Conservation (phyloP, 2,888 invertebrate genomes). For the Biston stratarius region DNA sequence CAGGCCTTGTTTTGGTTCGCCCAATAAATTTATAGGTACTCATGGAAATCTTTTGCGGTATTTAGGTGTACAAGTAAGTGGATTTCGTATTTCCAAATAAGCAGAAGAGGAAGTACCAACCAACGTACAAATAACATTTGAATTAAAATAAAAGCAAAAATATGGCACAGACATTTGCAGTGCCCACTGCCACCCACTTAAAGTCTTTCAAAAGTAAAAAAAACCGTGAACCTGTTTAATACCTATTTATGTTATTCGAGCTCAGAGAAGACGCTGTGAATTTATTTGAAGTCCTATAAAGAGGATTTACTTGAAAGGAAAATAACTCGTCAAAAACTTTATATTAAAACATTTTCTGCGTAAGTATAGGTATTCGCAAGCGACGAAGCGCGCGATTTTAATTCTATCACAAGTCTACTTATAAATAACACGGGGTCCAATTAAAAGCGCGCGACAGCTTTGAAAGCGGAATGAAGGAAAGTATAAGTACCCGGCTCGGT, state of each 20-base stretch:
- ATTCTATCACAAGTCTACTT: slow-evolving; percentile 84
- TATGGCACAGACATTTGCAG: slow-evolving; percentile 6
- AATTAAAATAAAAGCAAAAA: slow-evolving; percentile 22
- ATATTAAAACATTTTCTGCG: slow-evolving; percentile 74
- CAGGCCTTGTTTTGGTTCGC: no score
- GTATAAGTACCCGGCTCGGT: slow-evolving; percentile 72
- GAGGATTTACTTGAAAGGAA: slow-evolving; percentile 72
- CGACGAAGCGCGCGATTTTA: slow-evolving; percentile 81
- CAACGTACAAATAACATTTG: not conserved
- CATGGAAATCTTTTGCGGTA: not conserved
- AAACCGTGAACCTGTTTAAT: slow-evolving; percentile 57
- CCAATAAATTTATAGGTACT: no score
- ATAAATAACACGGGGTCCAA: slow-evolving; percentile 80
- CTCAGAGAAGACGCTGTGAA: slow-evolving; percentile 64
- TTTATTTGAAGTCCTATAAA: slow-evolving; percentile 77
- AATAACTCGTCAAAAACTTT: slow-evolving; percentile 75
- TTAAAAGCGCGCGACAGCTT: slow-evolving; percentile 83
- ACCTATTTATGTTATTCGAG: slow-evolving; percentile 58
- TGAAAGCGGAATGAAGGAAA: slow-evolving; percentile 78
- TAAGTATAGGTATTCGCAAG: slow-evolving; percentile 69
- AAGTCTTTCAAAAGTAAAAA: slow-evolving; percentile 23
- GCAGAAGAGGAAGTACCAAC: not conserved
- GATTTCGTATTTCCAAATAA: not conserved
- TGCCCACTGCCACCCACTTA: slow-evolving; percentile 9
- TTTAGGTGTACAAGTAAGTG: not conserved